A percentile compares a stretch with the other conserved stretches of the same genome.
These are phyloP conservation scores for Scaeva pyrastri DNA, from an alignment of 2,888 invertebrate species.

Conservation along the genomic window DNA sequence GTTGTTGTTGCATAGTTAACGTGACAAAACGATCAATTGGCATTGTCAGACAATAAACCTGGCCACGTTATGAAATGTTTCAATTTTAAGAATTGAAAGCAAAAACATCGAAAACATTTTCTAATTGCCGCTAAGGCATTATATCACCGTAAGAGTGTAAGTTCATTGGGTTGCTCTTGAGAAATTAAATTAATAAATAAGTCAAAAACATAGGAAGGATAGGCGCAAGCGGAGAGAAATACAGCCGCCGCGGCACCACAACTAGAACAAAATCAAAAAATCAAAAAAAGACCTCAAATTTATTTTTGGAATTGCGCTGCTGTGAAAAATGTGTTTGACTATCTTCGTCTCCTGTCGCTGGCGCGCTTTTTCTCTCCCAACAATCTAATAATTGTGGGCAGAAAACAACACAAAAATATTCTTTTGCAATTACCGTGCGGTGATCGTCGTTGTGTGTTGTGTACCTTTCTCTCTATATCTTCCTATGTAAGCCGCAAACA, in stretches of 20 bases:
- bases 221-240: conserved; percentile 22
- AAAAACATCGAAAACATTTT: conserved; percentile 35
- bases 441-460: conserved; percentile 36
- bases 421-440: conserved; percentile 36
- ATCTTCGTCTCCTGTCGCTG: conserved; percentile 20
- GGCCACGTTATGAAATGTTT: conserved; percentile 46
- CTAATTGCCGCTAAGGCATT: conserved; percentile 44
- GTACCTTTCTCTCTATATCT: background rate
- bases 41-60: conserved; percentile 35
- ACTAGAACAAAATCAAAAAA: conserved; percentile 23
- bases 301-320: conserved; percentile 65
- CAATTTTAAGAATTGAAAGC: conserved; percentile 9
- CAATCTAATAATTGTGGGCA: conserved; percentile 60
- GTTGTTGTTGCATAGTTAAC: conserved; percentile 35
- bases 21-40: conserved; percentile 36
- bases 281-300: conserved; percentile 68
- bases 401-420: conserved; percentile 53
- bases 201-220: conserved; percentile 29
- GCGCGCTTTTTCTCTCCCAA: conserved; percentile 22
- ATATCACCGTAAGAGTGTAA: too few relatives aligned
- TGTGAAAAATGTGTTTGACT: conserved; percentile 53
- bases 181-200: conserved; percentile 60
- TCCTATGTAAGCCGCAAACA: conserved; percentile 14
- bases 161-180: conserved; percentile 24
- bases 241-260: background rate